phyloP scores from a whole-genome alignment of 2,888 invertebrate genomes.

The Ceratothoa steindachneri region DNA sequence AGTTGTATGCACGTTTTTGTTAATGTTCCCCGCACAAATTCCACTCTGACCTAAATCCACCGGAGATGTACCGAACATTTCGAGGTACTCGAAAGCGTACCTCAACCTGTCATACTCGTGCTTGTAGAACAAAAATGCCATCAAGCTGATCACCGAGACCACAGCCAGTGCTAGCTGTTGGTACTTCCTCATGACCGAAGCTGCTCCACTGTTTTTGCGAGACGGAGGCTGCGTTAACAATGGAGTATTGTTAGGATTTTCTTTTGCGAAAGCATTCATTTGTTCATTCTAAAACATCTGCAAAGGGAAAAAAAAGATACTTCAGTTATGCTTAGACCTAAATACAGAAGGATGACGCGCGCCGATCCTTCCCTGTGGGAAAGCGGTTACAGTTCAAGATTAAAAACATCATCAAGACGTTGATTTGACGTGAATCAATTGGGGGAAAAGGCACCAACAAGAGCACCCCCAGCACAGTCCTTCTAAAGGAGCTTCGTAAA shows the following conservation, averaged over 20 bases:
- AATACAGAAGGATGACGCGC: too few species aligned
- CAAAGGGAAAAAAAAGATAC: too few species aligned
- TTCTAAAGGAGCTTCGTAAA: too few species aligned
- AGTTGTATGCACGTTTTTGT: constrained; percentile 26
- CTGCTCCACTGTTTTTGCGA: background rate
- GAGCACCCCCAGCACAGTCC: too few species aligned
- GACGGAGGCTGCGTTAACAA: background rate
- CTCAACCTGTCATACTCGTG: constrained; percentile 78
- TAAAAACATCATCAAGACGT: too few species aligned
- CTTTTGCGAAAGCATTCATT: background rate
- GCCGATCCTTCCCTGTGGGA: too few species aligned
- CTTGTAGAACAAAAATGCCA: constrained; percentile 72
- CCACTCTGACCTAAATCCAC: constrained; percentile 7
- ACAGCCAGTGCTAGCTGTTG: constrained; percentile 63
- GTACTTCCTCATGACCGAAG: constrained; percentile 69
- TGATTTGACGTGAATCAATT: too few species aligned
- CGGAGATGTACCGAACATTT: constrained; percentile 68
- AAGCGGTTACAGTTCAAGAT: too few species aligned
- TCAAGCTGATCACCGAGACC: constrained; percentile 67
- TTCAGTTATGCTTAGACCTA: too few species aligned
- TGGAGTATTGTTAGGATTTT: background rate
- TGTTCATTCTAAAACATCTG: background rate
- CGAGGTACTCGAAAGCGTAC: constrained; percentile 77
- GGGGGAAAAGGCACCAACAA: too few species aligned
- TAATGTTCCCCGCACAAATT: constrained; percentile 25